Percentiles rank a stretch among this genome's conserved stretches.
Evolutionary conservation across 2,113 vertebrate species (phyloP).

Genomic region (Atractosteus spatula): DNA sequence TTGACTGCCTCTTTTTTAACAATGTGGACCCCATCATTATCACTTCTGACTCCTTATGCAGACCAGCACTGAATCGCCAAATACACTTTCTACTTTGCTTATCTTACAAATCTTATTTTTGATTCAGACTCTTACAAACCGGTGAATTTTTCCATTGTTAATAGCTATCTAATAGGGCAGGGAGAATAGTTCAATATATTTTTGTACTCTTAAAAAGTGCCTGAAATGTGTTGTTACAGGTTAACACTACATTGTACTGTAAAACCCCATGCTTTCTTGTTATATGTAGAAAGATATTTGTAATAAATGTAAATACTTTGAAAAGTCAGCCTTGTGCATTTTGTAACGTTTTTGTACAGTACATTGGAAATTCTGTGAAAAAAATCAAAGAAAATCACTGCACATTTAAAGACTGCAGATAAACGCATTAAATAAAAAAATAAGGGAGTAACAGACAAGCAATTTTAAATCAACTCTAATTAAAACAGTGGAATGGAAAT

Average conservation of each 20-base stretch:
- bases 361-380: neutral
- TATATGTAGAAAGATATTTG: conserved; percentile 18
- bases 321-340: conserved; percentile 2
- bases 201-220: conserved; percentile 26
- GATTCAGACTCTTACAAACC: too few species aligned
- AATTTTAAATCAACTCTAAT: too few species aligned
- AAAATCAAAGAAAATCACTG: too few species aligned
- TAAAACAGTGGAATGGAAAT: too few species aligned
- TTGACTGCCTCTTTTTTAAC: too few species aligned
- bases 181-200: conserved; percentile 19
- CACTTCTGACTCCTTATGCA: neutral
- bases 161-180: conserved; percentile 10
- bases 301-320: conserved; percentile 33
- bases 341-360: neutral
- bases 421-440: too few species aligned
- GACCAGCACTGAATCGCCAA: conserved; percentile 19
- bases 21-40: too few species aligned
- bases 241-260: conserved; percentile 27
- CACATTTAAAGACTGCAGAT: too few species aligned
- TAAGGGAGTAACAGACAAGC: too few species aligned
- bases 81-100: conserved; percentile 9
- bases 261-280: conserved; percentile 18
- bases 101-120: neutral
- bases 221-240: conserved; percentile 27
- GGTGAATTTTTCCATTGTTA: neutral